A percentile compares a stretch with the other conserved stretches of the same genome.
These are phyloP conservation scores for Hydriomena furcata DNA, from an alignment of 2,888 invertebrate species.

Conservation along the genomic window DNA sequence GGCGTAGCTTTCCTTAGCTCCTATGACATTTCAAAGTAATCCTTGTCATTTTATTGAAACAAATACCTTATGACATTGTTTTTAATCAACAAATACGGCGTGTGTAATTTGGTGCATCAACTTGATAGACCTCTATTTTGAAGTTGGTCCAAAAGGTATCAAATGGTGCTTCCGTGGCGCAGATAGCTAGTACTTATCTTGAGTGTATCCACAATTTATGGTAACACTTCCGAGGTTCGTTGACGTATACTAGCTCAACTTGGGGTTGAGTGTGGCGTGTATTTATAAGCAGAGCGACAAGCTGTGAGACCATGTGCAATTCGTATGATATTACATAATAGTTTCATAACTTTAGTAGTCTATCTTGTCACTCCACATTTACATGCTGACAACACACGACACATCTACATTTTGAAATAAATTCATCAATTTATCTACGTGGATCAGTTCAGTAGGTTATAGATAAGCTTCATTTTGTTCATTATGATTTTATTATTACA, in stretches of 20 bases:
- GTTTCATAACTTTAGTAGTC: no score
- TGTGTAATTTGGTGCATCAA: no score
- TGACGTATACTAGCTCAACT: slow-evolving; percentile 44
- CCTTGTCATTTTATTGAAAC: no score
- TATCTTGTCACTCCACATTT: not conserved
- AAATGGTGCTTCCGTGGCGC: slow-evolving; percentile 36
- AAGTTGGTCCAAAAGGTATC: slow-evolving; percentile 32
- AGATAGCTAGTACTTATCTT: slow-evolving; percentile 43
- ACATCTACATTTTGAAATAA: no score
- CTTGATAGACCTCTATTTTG: not conserved
- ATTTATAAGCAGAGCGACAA: slow-evolving; percentile 11
- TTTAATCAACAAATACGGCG: no score
- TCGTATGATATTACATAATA: not conserved
- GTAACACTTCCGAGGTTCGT: slow-evolving; percentile 46
- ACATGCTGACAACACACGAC: not conserved
- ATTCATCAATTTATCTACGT: no score
- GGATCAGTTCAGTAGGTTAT: no score
- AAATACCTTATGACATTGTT: no score
- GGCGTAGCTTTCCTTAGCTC: no score
- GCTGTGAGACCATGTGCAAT: not conserved
- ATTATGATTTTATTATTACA: no score
- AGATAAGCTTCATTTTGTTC: no score
- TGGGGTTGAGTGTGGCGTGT: slow-evolving; percentile 18
- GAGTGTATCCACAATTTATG: slow-evolving; percentile 53
- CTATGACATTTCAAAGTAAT: no score